These are phyloP conservation scores for Nomada goodeniana DNA, from an alignment of 2,888 invertebrate species.

Conservation along the genomic window DNA sequence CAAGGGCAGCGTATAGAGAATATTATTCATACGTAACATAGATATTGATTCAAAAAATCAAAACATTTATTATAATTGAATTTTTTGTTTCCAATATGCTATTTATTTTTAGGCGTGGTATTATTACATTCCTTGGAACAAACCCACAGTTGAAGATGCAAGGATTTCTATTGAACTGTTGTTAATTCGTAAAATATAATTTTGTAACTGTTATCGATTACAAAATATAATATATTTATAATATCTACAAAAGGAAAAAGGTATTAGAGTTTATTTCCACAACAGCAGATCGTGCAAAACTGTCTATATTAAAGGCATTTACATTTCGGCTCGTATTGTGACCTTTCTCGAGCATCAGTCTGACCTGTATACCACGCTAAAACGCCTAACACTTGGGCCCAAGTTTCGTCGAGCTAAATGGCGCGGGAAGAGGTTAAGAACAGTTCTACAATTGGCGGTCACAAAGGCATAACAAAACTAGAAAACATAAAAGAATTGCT, in stretches of 20 bases:
- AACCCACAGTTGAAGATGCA: background rate
- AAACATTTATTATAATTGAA: too few species aligned
- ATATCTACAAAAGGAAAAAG: background rate
- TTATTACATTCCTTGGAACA: too few species aligned
- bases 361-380: background rate
- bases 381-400: constrained; percentile 5
- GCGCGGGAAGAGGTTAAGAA: background rate
- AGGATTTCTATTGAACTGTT: background rate
- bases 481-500: constrained; percentile 22
- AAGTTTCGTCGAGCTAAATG: constrained; percentile 14
- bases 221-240: constrained; percentile 2
- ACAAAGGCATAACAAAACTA: constrained; percentile 41
- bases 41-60: constrained; percentile 3
- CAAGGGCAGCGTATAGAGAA: too few species aligned
- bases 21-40: too few species aligned
- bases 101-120: too few species aligned
- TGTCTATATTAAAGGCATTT: background rate
- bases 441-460: constrained; percentile 36
- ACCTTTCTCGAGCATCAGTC: constrained; percentile 7
- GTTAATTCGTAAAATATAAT: background rate
- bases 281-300: constrained; percentile 10
- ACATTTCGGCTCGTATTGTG: constrained; percentile 18
- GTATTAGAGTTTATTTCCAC: constrained; percentile 4
- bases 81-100: too few species aligned
- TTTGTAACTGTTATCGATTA: background rate